Evolutionary conservation across 2,888 invertebrate genomes (phyloP).

Genomic region (Drosophila gaucha): DNA sequence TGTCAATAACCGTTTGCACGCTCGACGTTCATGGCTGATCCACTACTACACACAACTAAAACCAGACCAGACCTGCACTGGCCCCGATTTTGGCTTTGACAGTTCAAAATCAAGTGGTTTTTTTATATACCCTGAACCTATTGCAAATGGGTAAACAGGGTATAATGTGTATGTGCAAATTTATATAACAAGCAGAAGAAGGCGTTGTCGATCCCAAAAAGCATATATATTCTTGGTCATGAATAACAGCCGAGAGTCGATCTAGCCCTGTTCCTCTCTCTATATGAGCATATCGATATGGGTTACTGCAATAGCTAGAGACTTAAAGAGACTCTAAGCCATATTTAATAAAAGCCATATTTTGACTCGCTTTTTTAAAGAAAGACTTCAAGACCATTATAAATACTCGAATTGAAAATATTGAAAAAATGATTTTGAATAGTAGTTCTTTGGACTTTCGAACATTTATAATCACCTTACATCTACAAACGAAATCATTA

Average conservation of each 20-base stretch:
- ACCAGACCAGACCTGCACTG: constrained; percentile 41
- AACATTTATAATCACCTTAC: no score
- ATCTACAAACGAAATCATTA: neutral
- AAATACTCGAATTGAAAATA: neutral
- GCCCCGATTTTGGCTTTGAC: constrained; percentile 67
- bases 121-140: constrained; percentile 1
- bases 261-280: neutral
- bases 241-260: neutral
- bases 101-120: constrained; percentile 59
- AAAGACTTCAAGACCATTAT: no score
- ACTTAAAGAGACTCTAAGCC: no score
- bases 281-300: no score
- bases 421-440: no score
- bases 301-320: neutral
- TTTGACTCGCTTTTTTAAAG: no score
- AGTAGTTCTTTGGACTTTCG: no score
- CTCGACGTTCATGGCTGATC: constrained; percentile 58
- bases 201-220: no score
- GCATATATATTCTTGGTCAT: neutral
- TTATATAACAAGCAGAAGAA: neutral
- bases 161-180: no score
- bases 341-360: no score
- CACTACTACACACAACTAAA: constrained; percentile 29
- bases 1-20: constrained; percentile 68
- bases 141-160: neutral